A percentile compares a stretch with the other conserved stretches of the same genome.
Conservation (phyloP, 2,797 vertebrate genomes). For the Cebuella pygmaea region DNA sequence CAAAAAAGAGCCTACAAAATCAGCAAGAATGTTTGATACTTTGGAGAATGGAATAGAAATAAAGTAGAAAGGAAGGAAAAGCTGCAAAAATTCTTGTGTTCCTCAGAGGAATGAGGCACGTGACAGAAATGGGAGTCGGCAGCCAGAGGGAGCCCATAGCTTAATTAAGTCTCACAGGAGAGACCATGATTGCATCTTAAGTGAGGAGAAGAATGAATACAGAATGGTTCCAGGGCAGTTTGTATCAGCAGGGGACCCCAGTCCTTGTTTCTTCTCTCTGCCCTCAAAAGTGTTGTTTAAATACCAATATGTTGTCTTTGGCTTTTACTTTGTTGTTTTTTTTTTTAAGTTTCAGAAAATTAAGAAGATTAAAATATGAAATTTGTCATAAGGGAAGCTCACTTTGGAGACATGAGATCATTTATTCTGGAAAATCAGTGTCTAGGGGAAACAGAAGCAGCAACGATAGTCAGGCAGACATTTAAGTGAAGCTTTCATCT, state of each 20-base stretch:
- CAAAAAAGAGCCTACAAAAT: neutral
- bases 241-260: neutral
- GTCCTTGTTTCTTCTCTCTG: neutral
- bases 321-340: neutral
- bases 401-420: neutral
- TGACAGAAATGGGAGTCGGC: neutral
- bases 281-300: neutral
- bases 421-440: neutral
- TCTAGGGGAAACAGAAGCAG: neutral
- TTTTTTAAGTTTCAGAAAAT: neutral
- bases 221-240: no score
- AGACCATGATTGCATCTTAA: neutral
- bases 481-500: neutral
- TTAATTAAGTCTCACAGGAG: conserved; percentile 18
- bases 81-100: neutral
- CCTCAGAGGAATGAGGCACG: neutral
- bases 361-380: neutral
- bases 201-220: neutral
- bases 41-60: neutral
- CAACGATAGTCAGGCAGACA: neutral
- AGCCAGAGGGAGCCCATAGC: neutral
- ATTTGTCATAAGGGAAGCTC: neutral
- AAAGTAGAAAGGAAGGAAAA: neutral
- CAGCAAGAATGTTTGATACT: neutral
- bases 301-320: neutral